These are phyloP conservation scores for Drosophila pruinosa DNA, from an alignment of 1,140 invertebrate genomes.

Conservation along the genomic window DNA sequence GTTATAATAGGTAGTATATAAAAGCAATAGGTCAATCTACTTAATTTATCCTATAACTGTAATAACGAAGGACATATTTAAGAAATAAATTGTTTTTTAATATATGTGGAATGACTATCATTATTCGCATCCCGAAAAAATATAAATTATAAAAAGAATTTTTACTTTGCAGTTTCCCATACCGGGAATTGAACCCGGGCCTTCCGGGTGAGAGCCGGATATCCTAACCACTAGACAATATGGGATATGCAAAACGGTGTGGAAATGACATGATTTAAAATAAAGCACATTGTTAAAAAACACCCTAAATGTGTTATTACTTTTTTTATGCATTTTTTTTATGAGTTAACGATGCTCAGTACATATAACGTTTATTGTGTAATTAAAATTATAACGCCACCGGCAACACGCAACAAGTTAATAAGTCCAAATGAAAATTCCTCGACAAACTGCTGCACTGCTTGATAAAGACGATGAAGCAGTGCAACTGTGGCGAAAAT, in stretches of 20 bases:
- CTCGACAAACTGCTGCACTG: neutral
- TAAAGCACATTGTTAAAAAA: neutral
- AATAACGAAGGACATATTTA: too few species aligned
- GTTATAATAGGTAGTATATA: too few species aligned
- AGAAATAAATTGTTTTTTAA: neutral
- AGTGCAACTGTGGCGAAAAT: neutral
- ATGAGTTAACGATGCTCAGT: too few species aligned
- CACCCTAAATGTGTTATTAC: too few species aligned
- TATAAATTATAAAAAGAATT: neutral
- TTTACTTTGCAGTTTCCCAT: conserved; percentile 85
- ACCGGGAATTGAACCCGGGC: conserved; percentile 93
- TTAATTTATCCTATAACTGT: too few species aligned
- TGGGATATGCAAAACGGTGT: neutral
- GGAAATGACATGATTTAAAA: neutral
- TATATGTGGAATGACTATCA: too few species aligned
- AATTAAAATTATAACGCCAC: neutral
- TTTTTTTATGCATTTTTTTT: too few species aligned
- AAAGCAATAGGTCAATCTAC: too few species aligned
- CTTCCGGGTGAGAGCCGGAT: conserved; percentile 87
- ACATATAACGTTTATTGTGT: neutral
- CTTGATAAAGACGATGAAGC: neutral
- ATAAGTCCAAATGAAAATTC: neutral
- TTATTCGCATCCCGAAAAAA: neutral
- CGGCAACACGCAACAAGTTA: too few species aligned
- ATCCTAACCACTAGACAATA: conserved; percentile 49